phyloP scores from a whole-genome alignment of 2,888 invertebrate genomes.

The Amiota mariae region DNA sequence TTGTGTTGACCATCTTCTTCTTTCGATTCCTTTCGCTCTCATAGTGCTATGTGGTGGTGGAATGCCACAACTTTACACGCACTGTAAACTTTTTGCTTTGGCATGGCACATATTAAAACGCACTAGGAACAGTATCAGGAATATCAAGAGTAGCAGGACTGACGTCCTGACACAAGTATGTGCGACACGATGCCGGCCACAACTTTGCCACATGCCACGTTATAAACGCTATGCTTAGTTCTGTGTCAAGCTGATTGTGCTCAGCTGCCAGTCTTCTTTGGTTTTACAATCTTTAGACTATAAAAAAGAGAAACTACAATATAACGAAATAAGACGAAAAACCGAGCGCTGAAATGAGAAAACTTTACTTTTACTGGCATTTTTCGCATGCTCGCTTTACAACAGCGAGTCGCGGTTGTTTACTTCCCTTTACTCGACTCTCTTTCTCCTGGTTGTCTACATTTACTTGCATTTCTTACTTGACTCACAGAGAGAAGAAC shows the following conservation, averaged over 20 bases:
- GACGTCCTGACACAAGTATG: constrained; percentile 39
- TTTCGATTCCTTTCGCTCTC: constrained; percentile 43
- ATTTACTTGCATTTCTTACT: too few relatives aligned
- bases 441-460: too few relatives aligned
- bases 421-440: not conserved
- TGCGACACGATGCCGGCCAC: constrained; percentile 30
- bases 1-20: constrained; percentile 26
- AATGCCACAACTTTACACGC: constrained; percentile 22
- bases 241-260: constrained; percentile 35
- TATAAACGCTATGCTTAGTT: constrained; percentile 41
- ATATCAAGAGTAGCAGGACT: too few relatives aligned
- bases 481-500: too few relatives aligned
- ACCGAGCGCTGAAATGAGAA: constrained; percentile 3
- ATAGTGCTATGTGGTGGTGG: not conserved
- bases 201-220: constrained; percentile 43
- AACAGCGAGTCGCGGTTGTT: not conserved
- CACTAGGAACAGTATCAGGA: not conserved
- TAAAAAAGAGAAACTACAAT: not conserved
- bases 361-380: constrained; percentile 23
- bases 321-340: not conserved
- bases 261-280: constrained; percentile 36
- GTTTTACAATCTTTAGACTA: too few relatives aligned
- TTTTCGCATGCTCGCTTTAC: constrained; percentile 12
- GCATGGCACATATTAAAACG: constrained; percentile 20
- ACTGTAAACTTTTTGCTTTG: constrained; percentile 6